Evolutionary conservation across 2,888 invertebrate species (phyloP).

Genomic region (Fabriciana adippe): DNA sequence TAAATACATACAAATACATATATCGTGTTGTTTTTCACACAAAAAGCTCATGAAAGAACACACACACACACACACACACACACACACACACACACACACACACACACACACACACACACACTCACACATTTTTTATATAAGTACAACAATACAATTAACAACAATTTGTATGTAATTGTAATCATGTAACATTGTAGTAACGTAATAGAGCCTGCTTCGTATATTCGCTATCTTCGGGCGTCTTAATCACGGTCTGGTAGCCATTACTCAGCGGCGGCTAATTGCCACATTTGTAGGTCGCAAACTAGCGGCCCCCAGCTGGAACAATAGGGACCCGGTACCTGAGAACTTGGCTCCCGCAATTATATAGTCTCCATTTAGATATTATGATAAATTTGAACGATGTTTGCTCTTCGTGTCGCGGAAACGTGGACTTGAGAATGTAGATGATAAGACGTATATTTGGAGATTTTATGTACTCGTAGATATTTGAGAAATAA

Average conservation of each 20-base stretch:
- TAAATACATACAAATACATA: too few relatives aligned
- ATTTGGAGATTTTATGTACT: neutral
- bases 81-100: too few relatives aligned
- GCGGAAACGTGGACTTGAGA: neutral
- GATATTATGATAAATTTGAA: slow-evolving; percentile 19
- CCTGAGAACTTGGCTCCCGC: slow-evolving; percentile 20
- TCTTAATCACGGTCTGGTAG: slow-evolving; percentile 68
- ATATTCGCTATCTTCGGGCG: slow-evolving; percentile 62
- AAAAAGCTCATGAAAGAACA: too few relatives aligned
- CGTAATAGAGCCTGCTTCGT: slow-evolving; percentile 43
- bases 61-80: too few relatives aligned
- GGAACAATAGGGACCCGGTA: slow-evolving; percentile 25
- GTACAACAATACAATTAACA: too few relatives aligned
- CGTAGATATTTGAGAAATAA: too few relatives aligned
- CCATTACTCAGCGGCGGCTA: slow-evolving; percentile 66
- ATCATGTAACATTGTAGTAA: slow-evolving; percentile 25
- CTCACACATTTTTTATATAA: too few relatives aligned
- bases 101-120: too few relatives aligned
- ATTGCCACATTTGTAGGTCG: slow-evolving; percentile 75
- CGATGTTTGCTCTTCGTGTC: neutral
- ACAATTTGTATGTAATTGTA: neutral
- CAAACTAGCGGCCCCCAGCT: slow-evolving; percentile 40
- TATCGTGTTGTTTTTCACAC: too few relatives aligned
- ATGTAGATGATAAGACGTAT: neutral
- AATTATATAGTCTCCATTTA: slow-evolving; percentile 13